Evolutionary conservation across 1,140 invertebrate genomes (phyloP), one percentile per base, ranked within the genome.

Genomic region (Drosophila repleta): DNA sequence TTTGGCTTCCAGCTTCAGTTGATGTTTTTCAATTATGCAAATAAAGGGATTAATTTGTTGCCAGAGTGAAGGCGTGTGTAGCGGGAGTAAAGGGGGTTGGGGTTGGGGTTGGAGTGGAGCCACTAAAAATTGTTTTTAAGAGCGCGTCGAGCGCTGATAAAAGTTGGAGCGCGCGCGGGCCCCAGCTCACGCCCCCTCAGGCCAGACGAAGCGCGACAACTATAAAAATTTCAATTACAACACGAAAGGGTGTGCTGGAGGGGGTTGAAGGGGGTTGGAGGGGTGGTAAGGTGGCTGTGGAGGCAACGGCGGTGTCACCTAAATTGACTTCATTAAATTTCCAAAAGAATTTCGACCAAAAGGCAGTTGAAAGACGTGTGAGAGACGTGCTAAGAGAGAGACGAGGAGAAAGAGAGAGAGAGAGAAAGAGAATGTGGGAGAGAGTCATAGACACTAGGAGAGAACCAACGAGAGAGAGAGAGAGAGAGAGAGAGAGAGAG

Each of bases 11-110:
- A 72, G 69, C 75, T 64, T 67, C 82, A 64, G 64, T 79, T 87
- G 75, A 87, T 87, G 83, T 87, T 87, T 88, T 87, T 88, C 83
- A 88, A 88, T 87, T 87, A 87, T 87, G 83, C 83, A 87, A 87
- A 87, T 88, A 87, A 87, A 88, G 83, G 83, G 83, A 82, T 87
- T 88, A 87, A 87, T 88, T 87, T 87, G 83, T 87, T 78, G 74
- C 79, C 79, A 46, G 63, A 69, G 61, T 24, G 15, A 17, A 15
- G 20, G 21, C 26, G 26, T 57, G 20, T 43, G 46, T n/a, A n/a
- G 11, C n/a, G n/a, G 8, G 41, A 18, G 41, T 3, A 4, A 29
- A 46, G 39, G 1, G 35, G 2, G 7, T 13, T 37, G 18, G 37
- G 39, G 17, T 2, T 24, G 24, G 4, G 24, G 2, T 24, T 29